These are phyloP conservation scores for Holothuria scabra DNA, from an alignment of 53 echinoderm and acorn worm species.

Conservation along the genomic window DNA sequence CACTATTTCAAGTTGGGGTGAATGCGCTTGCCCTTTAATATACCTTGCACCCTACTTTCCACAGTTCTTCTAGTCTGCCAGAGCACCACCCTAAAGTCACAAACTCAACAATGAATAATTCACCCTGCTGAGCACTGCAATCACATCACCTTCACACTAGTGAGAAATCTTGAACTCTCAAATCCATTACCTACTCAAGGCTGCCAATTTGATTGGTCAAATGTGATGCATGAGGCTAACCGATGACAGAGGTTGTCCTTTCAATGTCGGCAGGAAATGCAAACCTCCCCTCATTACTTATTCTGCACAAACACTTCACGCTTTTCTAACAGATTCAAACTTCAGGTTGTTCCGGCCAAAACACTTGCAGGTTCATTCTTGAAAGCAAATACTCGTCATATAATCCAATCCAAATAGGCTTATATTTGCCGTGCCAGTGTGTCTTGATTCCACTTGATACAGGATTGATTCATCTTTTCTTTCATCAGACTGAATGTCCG, in stretches of 20 bases:
- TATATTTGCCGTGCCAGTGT: too few relatives aligned
- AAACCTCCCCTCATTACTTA: conserved; percentile 29
- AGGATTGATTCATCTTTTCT: too few relatives aligned
- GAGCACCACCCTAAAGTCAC: too few relatives aligned
- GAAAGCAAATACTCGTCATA: conserved; percentile 7
- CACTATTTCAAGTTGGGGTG: too few relatives aligned
- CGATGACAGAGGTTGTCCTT: not conserved
- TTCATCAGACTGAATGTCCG: too few relatives aligned
- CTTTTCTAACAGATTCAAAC: not conserved
- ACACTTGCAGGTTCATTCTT: not conserved
- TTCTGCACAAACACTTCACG: conserved; percentile 12
- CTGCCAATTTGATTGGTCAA: conserved; percentile 25
- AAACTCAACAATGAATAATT: too few relatives aligned
- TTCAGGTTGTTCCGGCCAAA: not conserved
- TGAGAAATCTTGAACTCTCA: conserved; percentile 10
- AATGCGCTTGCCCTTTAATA: too few relatives aligned
- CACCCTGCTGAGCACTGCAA: too few relatives aligned
- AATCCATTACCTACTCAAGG: conserved; percentile 35
- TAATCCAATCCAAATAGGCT: not conserved
- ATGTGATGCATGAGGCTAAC: not conserved
- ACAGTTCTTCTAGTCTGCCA: too few relatives aligned
- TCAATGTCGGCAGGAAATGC: conserved; percentile 1
- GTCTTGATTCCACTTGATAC: too few relatives aligned
- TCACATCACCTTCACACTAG: too few relatives aligned
- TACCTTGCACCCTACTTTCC: too few relatives aligned